A percentile compares a stretch with the other conserved stretches of the same genome.
Conservation (phyloP, 2,113 vertebrate species). For the Elephantulus edwardii region DNA sequence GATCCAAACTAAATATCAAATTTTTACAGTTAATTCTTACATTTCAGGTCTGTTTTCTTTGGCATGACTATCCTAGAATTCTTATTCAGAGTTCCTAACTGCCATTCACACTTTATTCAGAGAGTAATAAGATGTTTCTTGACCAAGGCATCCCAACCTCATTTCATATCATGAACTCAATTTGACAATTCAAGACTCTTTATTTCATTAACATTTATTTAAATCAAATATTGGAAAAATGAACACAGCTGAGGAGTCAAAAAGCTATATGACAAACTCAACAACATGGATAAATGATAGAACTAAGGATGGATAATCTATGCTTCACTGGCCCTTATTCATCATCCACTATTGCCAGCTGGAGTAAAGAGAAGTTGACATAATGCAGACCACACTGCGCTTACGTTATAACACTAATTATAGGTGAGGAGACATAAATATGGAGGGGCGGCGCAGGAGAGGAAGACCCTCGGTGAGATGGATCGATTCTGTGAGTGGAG, state of each 20-base stretch:
- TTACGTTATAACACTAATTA: too few relatives aligned
- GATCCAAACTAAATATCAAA: conserved; percentile 37
- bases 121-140: conserved; percentile 32
- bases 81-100: not conserved
- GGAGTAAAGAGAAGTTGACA: too few relatives aligned
- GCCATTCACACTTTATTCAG: conserved; percentile 17
- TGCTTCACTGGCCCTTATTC: not conserved
- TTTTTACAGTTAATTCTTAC: conserved; percentile 8
- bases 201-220: too few relatives aligned
- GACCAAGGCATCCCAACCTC: not conserved
- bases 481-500: too few relatives aligned
- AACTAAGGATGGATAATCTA: not conserved
- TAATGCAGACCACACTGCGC: too few relatives aligned
- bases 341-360: not conserved
- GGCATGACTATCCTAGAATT: conserved; percentile 7
- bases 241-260: too few relatives aligned
- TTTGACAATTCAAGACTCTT: not conserved
- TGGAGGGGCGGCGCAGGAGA: too few relatives aligned
- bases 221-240: too few relatives aligned
- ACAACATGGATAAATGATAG: not conserved
- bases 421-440: too few relatives aligned
- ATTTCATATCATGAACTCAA: not conserved
- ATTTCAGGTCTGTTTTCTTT: conserved; percentile 33
- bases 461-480: too few relatives aligned
- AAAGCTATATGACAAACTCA: not conserved